phyloP scores from a whole-genome alignment of 2,113 vertebrate genomes.

The Centrocercus urophasianus region DNA sequence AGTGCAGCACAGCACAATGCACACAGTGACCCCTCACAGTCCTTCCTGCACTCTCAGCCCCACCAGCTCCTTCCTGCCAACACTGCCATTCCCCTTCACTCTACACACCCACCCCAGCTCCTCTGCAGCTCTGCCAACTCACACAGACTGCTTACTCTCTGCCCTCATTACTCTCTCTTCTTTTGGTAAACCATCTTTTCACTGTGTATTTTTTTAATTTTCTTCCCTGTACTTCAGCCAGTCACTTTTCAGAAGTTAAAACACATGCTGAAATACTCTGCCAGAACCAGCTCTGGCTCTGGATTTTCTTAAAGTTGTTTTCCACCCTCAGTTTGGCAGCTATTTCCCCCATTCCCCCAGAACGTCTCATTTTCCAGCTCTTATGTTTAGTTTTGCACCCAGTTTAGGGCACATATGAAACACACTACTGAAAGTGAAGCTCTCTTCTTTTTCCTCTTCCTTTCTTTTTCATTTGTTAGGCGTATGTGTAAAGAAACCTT shows the following conservation, averaged over 20 bases:
- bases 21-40: accelerated
- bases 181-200: not conserved
- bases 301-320: not conserved
- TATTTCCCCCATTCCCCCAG: accelerated
- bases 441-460: conserved; percentile 14
- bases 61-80: not conserved
- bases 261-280: not conserved
- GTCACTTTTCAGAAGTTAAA: not conserved
- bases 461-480: conserved; percentile 50
- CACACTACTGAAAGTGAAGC: conserved; percentile 66
- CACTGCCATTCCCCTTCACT: not conserved
- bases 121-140: not conserved
- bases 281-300: not conserved
- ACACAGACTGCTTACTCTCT: not conserved
- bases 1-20: not conserved
- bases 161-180: not conserved
- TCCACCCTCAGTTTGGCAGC: not conserved
- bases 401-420: conserved; percentile 56
- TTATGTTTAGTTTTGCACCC: conserved; percentile 35
- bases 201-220: not conserved
- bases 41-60: not conserved
- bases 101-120: accelerated
- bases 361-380: not conserved
- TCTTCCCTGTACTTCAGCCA: not conserved
- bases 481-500: conserved; percentile 73